Evolutionary conservation across 2,797 vertebrate genomes (phyloP).

Genomic region (Oreochromis grahami): DNA sequence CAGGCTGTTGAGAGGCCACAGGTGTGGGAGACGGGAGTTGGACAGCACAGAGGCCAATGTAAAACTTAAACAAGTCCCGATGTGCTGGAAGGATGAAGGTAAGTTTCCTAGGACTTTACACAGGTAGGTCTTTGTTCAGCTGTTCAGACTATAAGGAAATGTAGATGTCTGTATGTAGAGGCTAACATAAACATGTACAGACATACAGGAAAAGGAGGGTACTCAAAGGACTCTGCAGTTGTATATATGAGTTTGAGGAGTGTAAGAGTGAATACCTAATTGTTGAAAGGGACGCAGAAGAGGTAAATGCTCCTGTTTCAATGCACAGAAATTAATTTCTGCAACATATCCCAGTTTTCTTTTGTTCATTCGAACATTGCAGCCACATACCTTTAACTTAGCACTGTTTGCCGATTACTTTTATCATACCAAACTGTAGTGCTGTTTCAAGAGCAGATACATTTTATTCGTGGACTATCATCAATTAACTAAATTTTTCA

Average conservation of each 20-base stretch:
- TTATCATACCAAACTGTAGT: not conserved
- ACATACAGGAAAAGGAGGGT: slow-evolving; percentile 31
- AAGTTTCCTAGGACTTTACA: slow-evolving; percentile 53
- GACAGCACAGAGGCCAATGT: slow-evolving; percentile 25
- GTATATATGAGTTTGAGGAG: not conserved
- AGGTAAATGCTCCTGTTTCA: not conserved
- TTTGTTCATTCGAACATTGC: not conserved
- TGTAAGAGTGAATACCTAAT: not conserved
- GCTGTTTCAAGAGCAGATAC: not conserved
- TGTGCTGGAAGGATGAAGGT: slow-evolving; percentile 51
- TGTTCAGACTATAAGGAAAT: slow-evolving; percentile 36
- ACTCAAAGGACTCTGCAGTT: not conserved
- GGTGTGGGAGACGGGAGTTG: slow-evolving; percentile 52
- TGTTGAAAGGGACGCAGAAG: not conserved
- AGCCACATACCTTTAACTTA: not conserved
- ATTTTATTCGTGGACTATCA: not conserved
- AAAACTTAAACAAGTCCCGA: slow-evolving; percentile 48
- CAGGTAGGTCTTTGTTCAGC: slow-evolving; percentile 65
- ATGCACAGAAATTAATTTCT: not conserved
- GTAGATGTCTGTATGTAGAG: slow-evolving; percentile 44
- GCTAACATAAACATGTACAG: slow-evolving; percentile 7
- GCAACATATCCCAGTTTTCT: not conserved
- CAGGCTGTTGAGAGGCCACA: slow-evolving; percentile 54
- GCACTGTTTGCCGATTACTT: not conserved
- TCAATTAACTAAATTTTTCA: accelerated